Conservation (phyloP, 2,113 vertebrate species). For the Sinocyclocheilus rhinocerous region DNA sequence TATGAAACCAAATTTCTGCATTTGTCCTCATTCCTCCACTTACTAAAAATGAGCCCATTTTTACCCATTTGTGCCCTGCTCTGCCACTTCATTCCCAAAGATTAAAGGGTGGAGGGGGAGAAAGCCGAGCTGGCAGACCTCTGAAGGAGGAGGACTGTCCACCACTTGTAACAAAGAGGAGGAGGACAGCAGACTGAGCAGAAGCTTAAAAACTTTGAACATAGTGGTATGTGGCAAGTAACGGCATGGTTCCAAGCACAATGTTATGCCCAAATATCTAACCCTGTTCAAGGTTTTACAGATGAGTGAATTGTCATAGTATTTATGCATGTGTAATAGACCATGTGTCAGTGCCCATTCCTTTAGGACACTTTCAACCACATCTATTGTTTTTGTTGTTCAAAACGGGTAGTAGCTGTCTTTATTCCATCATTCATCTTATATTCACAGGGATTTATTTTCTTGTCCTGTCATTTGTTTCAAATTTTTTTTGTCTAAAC, state of each 20-base stretch:
- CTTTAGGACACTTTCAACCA: background rate
- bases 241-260: conserved; percentile 51
- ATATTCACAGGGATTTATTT: background rate
- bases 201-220: conserved; percentile 59
- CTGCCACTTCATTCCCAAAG: conserved; percentile 54
- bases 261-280: conserved; percentile 40
- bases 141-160: conserved; percentile 59
- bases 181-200: conserved; percentile 59
- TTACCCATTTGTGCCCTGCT: conserved; percentile 53
- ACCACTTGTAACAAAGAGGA: conserved; percentile 54
- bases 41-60: conserved; percentile 55
- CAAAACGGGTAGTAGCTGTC: background rate
- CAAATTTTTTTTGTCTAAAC: conserved; percentile 16
- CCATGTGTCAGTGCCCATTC: background rate
- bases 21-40: conserved; percentile 23
- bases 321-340: conserved; percentile 13
- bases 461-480: background rate
- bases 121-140: conserved; percentile 53
- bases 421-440: background rate
- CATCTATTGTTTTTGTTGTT: background rate
- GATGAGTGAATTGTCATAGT: conserved; percentile 24
- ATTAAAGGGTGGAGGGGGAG: conserved; percentile 60
- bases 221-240: conserved; percentile 58
- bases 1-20: conserved; percentile 24
- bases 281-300: conserved; percentile 14